Evolutionary conservation across 2,113 vertebrate species (phyloP), one percentile per base, ranked within the genome.

Genomic region (Cyanistes caeruleus): DNA sequence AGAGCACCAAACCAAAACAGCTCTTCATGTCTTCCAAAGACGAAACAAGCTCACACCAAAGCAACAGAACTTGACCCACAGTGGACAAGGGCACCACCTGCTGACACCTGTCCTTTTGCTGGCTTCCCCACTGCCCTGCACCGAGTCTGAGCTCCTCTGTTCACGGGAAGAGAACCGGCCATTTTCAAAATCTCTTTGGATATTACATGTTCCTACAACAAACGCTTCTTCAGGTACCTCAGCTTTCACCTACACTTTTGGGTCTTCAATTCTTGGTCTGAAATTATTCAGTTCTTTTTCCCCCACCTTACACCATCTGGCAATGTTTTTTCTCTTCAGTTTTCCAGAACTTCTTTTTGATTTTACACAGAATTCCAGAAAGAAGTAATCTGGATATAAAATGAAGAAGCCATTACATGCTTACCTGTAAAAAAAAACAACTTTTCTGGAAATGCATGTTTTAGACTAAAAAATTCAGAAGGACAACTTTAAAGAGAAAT

Each of bases 31-130:
- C 46, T 85, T 64, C 75, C 72, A 31, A 90, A 84, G 39, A 78
- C 9, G 33, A 39, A 84, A 59, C 11, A 41, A 4, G 7, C 67
- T 82, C 35, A 48, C 35, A 63, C 62, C 22, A 51, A 86, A 83
- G 49, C 27, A 68, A 72, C 7, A 27, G 35, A 80, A 77, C 21
- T n/a, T 63, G 72, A 48, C 63, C 88, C 85, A 75, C 1, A 1
- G 44, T 30, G 55, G 46, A 79, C 49, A 85, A 83, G 63, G 92
- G 91, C 72, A 96, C 75, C 87, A 91, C 35, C 94, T 93, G 82
- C 51, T 90, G 79, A 90, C 18, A 5, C 28, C 51, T 67, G 84
- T 48, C 19, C 27, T 74, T 58, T 48, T 14, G 31, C 35, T 43
- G 70, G 15, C 49, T 64, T 55, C 22, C 33, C 41, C n/a, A 4